Base-by-base conservation (phyloP, 2,113 vertebrate species). In the Pomatorhinus ruficollis region DNA sequence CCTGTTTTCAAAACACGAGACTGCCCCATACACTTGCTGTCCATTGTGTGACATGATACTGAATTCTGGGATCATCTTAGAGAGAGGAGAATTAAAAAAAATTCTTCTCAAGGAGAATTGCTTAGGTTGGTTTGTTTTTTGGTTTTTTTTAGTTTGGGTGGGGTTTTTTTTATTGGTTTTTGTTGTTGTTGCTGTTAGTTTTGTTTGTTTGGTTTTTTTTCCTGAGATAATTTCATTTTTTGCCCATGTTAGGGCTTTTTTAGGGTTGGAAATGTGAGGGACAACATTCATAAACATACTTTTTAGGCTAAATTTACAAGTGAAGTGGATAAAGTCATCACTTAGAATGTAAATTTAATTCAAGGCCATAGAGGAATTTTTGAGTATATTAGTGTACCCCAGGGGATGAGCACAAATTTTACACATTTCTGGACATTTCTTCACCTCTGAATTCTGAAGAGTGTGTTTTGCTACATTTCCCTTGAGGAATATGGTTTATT, bases 381-480 rank as follows among this genome's bases (percentile, higher is more conserved):
- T 65, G 10, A 61, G 40, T 39, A 33, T 22, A 19, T 23, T 74
- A 63, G n/a, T 11, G 7, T 54, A 40, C 42, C 24, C 80, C 47
- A 74, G 39, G 68, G 39, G 40, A 72, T 63, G 54, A n/a, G 13
- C 31, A 93, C 7, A 69, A 94, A 88, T 59, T 80, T 95, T 11
- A 66, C 75, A 91, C 64, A 25, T 88, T 70, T 75, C 60, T 75
- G 70, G 60, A 44, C 12, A 33, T 81, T 88, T 90, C 47, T 68
- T 93, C 85, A 80, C 92, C 39, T 92, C 75, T 78, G 52, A 90
- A 74, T 74, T 80, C 70, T 66, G 50, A 89, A 60, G 11, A 47
- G 16, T 15, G 27, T 27, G 12, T 50, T 95, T 94, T 83, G 33
- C 60, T 75, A 52, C 5, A 24, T 9, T 61, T 95, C 33, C 42